A percentile compares a stretch with the other conserved stretches of the same genome.
Conservation (phyloP, 2,888 invertebrate genomes). For the Spatulosminthurus flaviceps region DNA sequence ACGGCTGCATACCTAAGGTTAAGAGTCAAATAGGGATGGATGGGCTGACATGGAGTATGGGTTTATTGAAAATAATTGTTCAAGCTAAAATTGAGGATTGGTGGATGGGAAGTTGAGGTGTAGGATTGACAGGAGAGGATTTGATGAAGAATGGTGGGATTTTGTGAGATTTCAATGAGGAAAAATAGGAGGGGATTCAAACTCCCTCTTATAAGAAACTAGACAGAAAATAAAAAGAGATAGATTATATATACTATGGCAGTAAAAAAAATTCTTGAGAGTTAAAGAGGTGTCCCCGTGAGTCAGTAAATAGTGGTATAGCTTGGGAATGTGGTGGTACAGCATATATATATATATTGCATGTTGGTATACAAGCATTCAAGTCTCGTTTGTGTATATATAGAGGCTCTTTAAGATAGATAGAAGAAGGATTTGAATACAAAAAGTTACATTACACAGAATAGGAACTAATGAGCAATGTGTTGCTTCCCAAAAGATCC, state of each 20-base stretch:
- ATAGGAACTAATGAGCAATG: conserved; percentile 9
- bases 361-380: not conserved
- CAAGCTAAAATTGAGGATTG: no score
- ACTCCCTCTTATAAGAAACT: no score
- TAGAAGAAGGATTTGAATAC: not conserved
- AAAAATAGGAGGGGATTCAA: no score
- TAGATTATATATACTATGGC: not conserved
- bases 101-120: no score
- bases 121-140: no score
- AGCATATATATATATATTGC: no score
- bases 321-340: conserved; percentile 22
- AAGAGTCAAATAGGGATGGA: no score
- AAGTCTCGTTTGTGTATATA: not conserved
- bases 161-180: no score
- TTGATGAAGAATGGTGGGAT: no score
- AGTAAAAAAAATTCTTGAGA: conserved; percentile 16
- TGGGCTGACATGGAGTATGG: no score
- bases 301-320: conserved; percentile 10
- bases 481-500: not conserved
- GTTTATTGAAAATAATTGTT: no score
- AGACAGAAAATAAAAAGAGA: not conserved
- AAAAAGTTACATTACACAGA: not conserved
- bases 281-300: conserved; percentile 10
- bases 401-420: not conserved
- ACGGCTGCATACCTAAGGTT: no score